Conservation (phyloP, 2,888 invertebrate species). For the Cordylochernes scorpioides region DNA sequence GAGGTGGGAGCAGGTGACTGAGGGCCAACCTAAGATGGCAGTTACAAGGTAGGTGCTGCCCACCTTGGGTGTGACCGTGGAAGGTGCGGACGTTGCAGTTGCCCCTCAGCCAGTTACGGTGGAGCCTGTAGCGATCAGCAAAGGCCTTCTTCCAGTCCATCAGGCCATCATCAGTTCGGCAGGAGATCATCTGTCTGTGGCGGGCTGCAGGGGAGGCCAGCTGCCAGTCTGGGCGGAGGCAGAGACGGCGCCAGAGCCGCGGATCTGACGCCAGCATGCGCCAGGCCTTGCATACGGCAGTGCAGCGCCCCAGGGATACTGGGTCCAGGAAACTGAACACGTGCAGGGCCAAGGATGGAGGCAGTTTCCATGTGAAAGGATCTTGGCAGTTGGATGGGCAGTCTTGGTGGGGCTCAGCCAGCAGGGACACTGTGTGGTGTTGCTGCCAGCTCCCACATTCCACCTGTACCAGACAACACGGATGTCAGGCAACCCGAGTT, state of each 20-base stretch:
- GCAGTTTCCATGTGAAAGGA: constrained; percentile 23
- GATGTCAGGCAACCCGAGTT: no score
- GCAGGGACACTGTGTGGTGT: constrained; percentile 23
- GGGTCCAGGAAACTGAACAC: constrained; percentile 25
- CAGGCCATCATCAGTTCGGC: constrained; percentile 19
- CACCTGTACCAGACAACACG: no score
- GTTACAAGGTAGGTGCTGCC: no score
- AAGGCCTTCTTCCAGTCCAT: constrained; percentile 27
- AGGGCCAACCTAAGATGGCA: no score
- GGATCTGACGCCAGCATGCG: constrained; percentile 20
- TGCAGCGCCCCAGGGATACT: constrained; percentile 21
- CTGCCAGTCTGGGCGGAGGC: constrained; percentile 22
- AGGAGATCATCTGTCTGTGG: constrained; percentile 22
- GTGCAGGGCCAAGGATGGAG: constrained; percentile 20
- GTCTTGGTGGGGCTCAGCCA: constrained; percentile 21
- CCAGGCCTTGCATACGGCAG: constrained; percentile 22
- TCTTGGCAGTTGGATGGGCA: constrained; percentile 26
- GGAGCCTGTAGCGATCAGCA: constrained; percentile 24
- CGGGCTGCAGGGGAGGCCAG: constrained; percentile 23
- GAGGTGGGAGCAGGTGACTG: no score
- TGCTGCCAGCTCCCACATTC: constrained; percentile 23
- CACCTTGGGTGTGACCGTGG: constrained; percentile 27
- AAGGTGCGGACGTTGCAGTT: constrained; percentile 27
- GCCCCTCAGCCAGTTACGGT: constrained; percentile 27
- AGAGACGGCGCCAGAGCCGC: constrained; percentile 23